phyloP scores from a whole-genome alignment of 2,888 invertebrate species.

The Oegoconia quadripuncta region DNA sequence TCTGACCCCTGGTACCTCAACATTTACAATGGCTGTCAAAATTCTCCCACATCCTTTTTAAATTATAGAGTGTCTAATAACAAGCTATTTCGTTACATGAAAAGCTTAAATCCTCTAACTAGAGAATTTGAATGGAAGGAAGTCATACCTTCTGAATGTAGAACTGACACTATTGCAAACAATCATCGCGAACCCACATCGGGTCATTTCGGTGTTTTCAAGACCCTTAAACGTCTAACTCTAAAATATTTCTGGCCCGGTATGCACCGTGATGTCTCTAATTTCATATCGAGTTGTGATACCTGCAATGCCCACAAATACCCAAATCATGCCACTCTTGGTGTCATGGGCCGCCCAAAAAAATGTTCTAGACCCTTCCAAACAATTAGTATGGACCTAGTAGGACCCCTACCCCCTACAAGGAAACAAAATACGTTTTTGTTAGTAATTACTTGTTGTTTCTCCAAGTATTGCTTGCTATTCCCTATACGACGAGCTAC shows the following conservation, averaged over 20 bases:
- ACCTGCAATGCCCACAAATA: neutral
- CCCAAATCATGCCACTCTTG: slow-evolving; percentile 17
- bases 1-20: too few relatives aligned
- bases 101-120: slow-evolving; percentile 11
- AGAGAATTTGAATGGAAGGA: slow-evolving; percentile 26
- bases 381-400: slow-evolving; percentile 20
- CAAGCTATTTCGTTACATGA: slow-evolving; percentile 15
- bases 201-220: slow-evolving; percentile 22
- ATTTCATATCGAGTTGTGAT: slow-evolving; percentile 13
- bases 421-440: slow-evolving; percentile 17
- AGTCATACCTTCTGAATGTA: slow-evolving; percentile 18
- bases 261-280: slow-evolving; percentile 21
- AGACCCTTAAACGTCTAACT: slow-evolving; percentile 23
- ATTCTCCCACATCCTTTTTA: too few relatives aligned
- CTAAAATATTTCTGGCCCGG: slow-evolving; percentile 16
- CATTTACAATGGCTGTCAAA: too few relatives aligned
- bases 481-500: slow-evolving; percentile 22
- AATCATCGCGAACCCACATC: slow-evolving; percentile 23
- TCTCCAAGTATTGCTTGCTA: slow-evolving; percentile 22
- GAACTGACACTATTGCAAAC: slow-evolving; percentile 9
- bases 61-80: slow-evolving; percentile 19
- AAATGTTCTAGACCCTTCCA: slow-evolving; percentile 24
- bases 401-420: slow-evolving; percentile 23
- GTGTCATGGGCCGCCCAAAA: slow-evolving; percentile 24
- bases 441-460: slow-evolving; percentile 22